Conservation (phyloP, 2,113 vertebrate species). For the Heloderma charlesbogerti region DNA sequence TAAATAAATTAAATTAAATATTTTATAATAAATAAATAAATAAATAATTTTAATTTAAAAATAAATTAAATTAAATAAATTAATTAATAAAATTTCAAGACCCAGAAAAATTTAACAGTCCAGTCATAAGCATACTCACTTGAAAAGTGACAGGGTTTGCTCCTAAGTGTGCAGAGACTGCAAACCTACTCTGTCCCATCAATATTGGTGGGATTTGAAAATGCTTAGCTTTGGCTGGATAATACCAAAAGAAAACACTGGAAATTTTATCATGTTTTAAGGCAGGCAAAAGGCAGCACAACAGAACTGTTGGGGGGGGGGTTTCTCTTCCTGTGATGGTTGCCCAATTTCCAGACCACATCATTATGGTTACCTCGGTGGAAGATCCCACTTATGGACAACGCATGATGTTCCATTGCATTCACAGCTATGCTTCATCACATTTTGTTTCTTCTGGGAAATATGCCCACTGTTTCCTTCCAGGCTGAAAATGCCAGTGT, state of each 20-base stretch:
- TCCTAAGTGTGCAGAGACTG: too few relatives aligned
- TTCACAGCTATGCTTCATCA: not conserved
- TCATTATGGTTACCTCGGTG: constrained; percentile 18
- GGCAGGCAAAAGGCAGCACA: not conserved
- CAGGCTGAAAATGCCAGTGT: not conserved
- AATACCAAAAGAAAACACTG: not conserved
- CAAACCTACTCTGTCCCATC: not conserved
- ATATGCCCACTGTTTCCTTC: constrained; percentile 12
- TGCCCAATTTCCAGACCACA: not conserved
- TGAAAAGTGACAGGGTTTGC: too few relatives aligned
- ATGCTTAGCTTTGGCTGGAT: not conserved
- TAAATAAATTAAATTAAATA: too few relatives aligned
- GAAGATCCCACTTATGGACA: constrained; percentile 11
- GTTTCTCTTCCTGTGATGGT: not conserved
- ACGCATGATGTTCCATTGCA: not conserved
- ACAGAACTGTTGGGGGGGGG: too few relatives aligned
- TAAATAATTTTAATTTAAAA: too few relatives aligned
- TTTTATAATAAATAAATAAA: too few relatives aligned
- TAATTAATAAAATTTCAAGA: too few relatives aligned
- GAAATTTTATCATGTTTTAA: not conserved
- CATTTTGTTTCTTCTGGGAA: constrained; percentile 23
- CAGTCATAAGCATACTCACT: not conserved
- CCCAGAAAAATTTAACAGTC: not conserved
- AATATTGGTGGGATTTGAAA: not conserved
- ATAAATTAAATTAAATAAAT: too few relatives aligned